Conservation (phyloP, 2,797 vertebrate species). For the Pogonophryne albipinna region DNA sequence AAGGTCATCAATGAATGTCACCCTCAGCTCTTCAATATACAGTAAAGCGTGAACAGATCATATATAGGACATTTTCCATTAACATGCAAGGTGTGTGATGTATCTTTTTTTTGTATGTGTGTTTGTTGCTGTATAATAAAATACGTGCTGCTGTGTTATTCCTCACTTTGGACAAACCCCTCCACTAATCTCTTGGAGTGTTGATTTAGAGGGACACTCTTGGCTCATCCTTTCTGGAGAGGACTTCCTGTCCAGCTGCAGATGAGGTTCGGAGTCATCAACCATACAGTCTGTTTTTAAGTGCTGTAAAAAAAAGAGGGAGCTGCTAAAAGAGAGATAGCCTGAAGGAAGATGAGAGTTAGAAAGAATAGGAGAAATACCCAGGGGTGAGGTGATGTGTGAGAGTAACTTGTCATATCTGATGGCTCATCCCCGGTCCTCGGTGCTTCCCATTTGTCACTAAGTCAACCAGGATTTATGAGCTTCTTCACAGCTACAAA, state of each 20-base stretch:
- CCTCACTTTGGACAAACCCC: slow-evolving; percentile 10
- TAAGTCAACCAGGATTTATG: slow-evolving; percentile 70
- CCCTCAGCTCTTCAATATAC: slow-evolving; percentile 30
- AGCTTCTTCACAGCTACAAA: slow-evolving; percentile 59
- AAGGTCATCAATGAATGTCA: slow-evolving; percentile 63
- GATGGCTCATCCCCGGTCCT: slow-evolving; percentile 61
- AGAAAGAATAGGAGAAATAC: slow-evolving; percentile 35
- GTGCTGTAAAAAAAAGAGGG: background rate
- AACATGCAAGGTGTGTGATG: slow-evolving; percentile 26
- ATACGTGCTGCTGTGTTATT: slow-evolving; percentile 36
- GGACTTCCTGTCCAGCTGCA: slow-evolving; percentile 28
- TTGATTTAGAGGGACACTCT: slow-evolving; percentile 46
- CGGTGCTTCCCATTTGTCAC: slow-evolving; percentile 65
- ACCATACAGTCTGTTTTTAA: slow-evolving; percentile 24
- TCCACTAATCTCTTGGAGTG: slow-evolving; percentile 39
- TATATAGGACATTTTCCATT: slow-evolving; percentile 14
- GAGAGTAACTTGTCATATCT: slow-evolving; percentile 68
- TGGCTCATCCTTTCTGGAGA: slow-evolving; percentile 51
- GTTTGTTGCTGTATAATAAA: slow-evolving; percentile 23
- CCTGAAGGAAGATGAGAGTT: slow-evolving; percentile 25
- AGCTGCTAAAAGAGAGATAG: slow-evolving; percentile 20
- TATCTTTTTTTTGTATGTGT: slow-evolving; percentile 14
- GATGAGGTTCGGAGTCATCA: slow-evolving; percentile 32
- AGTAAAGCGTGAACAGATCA: slow-evolving; percentile 22
- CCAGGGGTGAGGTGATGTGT: slow-evolving; percentile 45